A percentile compares a stretch with the other conserved stretches of the same genome.
Conservation (phyloP, 2,113 vertebrate species). For the Thomomys bottae region DNA sequence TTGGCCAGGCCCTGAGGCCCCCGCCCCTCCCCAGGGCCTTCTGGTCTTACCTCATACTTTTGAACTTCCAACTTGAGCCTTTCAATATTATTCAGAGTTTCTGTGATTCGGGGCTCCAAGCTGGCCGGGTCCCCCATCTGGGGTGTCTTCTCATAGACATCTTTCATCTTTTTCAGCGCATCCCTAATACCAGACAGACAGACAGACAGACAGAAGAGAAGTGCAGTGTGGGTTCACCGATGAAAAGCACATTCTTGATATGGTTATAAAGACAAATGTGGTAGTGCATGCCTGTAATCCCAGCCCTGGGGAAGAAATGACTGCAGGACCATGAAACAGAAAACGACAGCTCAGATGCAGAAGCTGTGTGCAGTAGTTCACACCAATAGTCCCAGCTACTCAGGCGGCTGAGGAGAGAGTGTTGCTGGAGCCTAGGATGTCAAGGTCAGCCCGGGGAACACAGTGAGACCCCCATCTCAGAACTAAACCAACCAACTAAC, state of each 20-base stretch:
- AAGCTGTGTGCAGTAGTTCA: too few relatives aligned
- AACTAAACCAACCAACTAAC: neutral
- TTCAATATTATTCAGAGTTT: conserved; percentile 91
- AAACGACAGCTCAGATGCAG: too few relatives aligned
- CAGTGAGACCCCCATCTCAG: neutral
- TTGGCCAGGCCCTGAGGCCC: neutral
- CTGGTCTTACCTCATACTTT: conserved; percentile 90
- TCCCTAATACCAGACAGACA: conserved; percentile 83
- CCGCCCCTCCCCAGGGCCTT: conserved; percentile 52
- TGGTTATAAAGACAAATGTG: neutral
- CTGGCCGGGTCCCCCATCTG: conserved; percentile 94
- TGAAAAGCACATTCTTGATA: neutral
- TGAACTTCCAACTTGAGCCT: conserved; percentile 88
- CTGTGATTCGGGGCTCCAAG: conserved; percentile 90
- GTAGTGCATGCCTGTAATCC: too few relatives aligned
- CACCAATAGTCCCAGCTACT: too few relatives aligned
- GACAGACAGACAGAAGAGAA: neutral
- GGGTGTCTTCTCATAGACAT: conserved; percentile 94
- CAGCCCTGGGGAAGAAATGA: neutral
- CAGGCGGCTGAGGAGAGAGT: too few relatives aligned
- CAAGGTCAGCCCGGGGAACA: neutral
- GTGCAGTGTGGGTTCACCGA: neutral
- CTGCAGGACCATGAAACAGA: too few relatives aligned
- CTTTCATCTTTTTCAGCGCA: conserved; percentile 95
- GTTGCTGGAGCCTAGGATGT: too few relatives aligned